phyloP scores from a whole-genome alignment of 2,888 invertebrate species.

The Exephanes ischioxanthus region DNA sequence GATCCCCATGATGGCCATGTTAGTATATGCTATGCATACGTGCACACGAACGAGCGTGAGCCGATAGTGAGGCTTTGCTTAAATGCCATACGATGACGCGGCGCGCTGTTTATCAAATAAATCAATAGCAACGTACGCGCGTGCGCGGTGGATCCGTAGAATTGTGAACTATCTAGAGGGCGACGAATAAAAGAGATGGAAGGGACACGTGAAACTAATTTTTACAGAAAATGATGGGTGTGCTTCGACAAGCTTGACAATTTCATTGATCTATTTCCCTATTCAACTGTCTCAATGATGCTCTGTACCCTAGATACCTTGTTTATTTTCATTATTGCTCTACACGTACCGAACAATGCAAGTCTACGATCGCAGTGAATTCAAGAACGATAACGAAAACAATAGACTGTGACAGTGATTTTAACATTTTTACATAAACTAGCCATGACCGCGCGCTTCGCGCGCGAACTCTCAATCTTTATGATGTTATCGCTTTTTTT shows the following conservation, averaged over 20 bases:
- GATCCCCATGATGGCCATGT: conserved; percentile 19
- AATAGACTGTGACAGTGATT: not conserved
- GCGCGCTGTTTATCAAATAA: conserved; percentile 76
- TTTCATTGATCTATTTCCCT: not conserved
- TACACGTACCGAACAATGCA: too few species aligned
- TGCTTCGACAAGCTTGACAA: not conserved
- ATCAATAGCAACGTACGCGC: conserved; percentile 67
- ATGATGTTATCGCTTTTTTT: too few species aligned
- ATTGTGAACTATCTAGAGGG: not conserved
- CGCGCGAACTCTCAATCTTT: too few species aligned
- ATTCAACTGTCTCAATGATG: too few species aligned
- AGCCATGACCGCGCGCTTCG: too few species aligned
- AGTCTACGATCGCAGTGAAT: too few species aligned
- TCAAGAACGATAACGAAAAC: too few species aligned
- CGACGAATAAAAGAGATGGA: not conserved
- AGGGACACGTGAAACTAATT: conserved; percentile 14
- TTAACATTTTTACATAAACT: not conserved
- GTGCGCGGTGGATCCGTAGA: conserved; percentile 39
- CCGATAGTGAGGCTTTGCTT: conserved; percentile 49
- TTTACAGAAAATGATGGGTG: not conserved
- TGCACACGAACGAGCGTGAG: conserved; percentile 17
- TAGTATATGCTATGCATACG: conserved; percentile 14
- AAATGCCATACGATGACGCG: conserved; percentile 66
- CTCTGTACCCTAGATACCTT: too few species aligned
- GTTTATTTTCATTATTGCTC: too few species aligned